Base-by-base conservation (phyloP, 1,140 invertebrate species). In the Trichogramma pretiosum region DNA sequence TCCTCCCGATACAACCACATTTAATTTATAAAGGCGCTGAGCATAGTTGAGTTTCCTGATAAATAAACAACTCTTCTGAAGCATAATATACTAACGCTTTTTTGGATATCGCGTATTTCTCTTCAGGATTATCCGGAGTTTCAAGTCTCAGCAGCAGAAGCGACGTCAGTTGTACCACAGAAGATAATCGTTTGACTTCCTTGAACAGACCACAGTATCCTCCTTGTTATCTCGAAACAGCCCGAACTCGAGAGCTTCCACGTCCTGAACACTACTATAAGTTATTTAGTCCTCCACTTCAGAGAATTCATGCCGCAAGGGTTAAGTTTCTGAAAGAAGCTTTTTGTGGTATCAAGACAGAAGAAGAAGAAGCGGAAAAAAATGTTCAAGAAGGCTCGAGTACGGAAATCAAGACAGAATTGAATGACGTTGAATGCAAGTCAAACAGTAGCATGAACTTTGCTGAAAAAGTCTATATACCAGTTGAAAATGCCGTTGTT, bases 101-200 rank as follows among this genome's bases (percentile, higher is more conserved):
- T 34, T 8, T 50, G 48, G 35, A 44, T 41, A 37, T n/a, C 16
- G 41, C 26, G 32, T 50, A 23, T 50, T 22, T 50, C 13, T 24
- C 47, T 52, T n/a, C 50, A 52, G 50, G 45, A 38, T 11, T 52
- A 35, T 52, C 50, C 34, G 50, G 50, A 33, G 50, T 52, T 1
- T 47, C 38, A 3, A 43, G 39, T 16, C n/a, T 52, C 13, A 52
- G 50, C 36, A 34, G 18, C 22, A 24, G 33, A 14, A 46, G 48
- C 36, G 33, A 17, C 35, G 38, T 24, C 32, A 36, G 43, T 21
- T n/a, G n/a, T n/a, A n/a, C n/a, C n/a, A n/a, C n/a, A n/a, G n/a
- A n/a, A n/a, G n/a, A n/a, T n/a, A n/a, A n/a, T n/a, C n/a, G n/a
- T n/a, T n/a, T n/a, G n/a, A n/a, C n/a, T n/a, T n/a, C n/a, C n/a